phyloP scores from a whole-genome alignment of 2,888 invertebrate genomes.

The Heliconius cydno region DNA sequence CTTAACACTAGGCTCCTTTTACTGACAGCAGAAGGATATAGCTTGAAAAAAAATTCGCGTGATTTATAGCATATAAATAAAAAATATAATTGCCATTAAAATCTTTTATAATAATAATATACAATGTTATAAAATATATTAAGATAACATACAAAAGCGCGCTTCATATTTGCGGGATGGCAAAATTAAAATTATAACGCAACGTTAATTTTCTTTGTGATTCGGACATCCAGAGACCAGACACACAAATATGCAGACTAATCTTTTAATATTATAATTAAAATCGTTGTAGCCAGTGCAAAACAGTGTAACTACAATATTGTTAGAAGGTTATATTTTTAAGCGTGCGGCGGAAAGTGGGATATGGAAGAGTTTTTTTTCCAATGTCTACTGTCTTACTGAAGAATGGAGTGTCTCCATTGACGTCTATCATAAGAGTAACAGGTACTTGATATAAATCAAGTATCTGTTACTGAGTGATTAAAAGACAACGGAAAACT shows the following conservation, averaged over 20 bases:
- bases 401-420: too few species aligned
- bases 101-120: neutral
- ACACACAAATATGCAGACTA: conserved; percentile 17
- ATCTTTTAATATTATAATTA: conserved; percentile 11
- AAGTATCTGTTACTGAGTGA: neutral
- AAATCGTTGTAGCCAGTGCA: neutral
- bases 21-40: too few species aligned
- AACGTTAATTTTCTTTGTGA: conserved; percentile 19
- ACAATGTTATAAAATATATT: neutral
- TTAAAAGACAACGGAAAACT: neutral
- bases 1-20: too few species aligned
- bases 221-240: neutral
- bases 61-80: too few species aligned
- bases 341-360: too few species aligned
- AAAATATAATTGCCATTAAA: too few species aligned
- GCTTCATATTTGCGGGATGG: conserved; percentile 12
- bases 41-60: too few species aligned
- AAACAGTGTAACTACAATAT: neutral
- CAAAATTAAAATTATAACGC: conserved; percentile 21
- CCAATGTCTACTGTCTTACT: too few species aligned
- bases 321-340: neutral
- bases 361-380: too few species aligned
- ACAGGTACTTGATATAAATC: too few species aligned
- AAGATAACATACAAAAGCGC: neutral
- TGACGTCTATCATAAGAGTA: too few species aligned